Evolutionary conservation across 2,888 invertebrate genomes (phyloP), one percentile per base, ranked within the genome.

Genomic region (Trilocha varians): DNA sequence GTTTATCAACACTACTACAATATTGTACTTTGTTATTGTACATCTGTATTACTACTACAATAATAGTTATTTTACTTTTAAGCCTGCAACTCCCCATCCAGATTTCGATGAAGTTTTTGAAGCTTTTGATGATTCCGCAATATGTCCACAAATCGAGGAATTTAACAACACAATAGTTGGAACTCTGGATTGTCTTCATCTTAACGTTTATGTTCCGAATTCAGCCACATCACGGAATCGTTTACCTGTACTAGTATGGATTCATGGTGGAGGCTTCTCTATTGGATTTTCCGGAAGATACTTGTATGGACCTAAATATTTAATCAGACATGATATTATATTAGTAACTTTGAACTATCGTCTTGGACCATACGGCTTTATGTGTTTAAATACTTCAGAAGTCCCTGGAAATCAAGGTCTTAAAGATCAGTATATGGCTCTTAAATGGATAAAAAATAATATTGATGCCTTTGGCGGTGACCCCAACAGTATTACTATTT

Each of bases 401-500:
- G 50, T 75, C 9, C 65, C 74, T 0, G 78, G 76, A 1, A 78
- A 78, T 42, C 73, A 75, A 46, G 78, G 75, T 0, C 42, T 78
- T 0, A 78, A 75, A 45, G 78, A 78, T 45, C 77, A 76, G 48
- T 39, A 56, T 4, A 41, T 57, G 34, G 78, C 75, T 3, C 48
- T 78, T 9, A 57, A 62, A 42, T 78, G 77, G 78, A 49, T 78
- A 1, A 73, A 67, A 37, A 48, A 64, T 1, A 70, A 78, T 16
- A 76, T 78, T 34, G 65, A 53, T 36, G 51, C 66, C 1, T 78
- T 78, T 47, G 74, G 76, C 5, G 78, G 78, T 9, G 67, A 78
- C 42, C 44, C 45, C 1, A 53, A 59, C 16, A 54, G 66, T 46
- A 67, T 78, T 14, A 76, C 78, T 1, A 41, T 78, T 41, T 62